Percentiles rank a stretch among this genome's conserved stretches.
Evolutionary conservation across 1,140 invertebrate species (phyloP).

Genomic region (Dinothrombium tinctorium): DNA sequence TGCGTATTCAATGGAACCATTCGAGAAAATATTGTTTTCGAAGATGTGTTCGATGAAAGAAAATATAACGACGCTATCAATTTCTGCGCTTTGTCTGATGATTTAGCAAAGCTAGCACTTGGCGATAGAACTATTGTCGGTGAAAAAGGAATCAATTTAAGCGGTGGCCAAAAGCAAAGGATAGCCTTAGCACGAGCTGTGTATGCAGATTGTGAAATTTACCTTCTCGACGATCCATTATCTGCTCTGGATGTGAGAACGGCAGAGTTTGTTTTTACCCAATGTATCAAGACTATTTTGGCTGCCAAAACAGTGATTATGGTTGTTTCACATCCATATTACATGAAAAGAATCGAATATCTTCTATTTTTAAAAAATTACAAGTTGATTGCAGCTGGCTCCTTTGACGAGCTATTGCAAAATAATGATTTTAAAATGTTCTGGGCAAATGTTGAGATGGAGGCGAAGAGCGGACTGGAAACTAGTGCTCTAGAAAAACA

Average conservation of each 20-base stretch:
- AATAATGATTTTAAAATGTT: too few relatives aligned
- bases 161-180: slow-evolving; percentile 54
- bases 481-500: too few relatives aligned
- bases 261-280: slow-evolving; percentile 39
- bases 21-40: slow-evolving; percentile 58
- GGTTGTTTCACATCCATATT: too few relatives aligned
- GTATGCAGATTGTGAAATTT: slow-evolving; percentile 39
- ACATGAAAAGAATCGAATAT: too few relatives aligned
- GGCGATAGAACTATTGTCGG: slow-evolving; percentile 40
- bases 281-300: slow-evolving; percentile 30
- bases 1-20: slow-evolving; percentile 63
- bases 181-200: slow-evolving; percentile 50
- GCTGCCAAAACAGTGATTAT: slow-evolving; percentile 42
- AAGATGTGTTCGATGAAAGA: slow-evolving; percentile 27
- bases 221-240: slow-evolving; percentile 48
- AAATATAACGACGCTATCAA: slow-evolving; percentile 23
- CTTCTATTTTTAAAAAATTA: too few relatives aligned
- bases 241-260: slow-evolving; percentile 47
- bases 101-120: slow-evolving; percentile 35
- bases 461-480: too few relatives aligned
- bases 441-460: too few relatives aligned
- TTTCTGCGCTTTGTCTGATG: slow-evolving; percentile 40
- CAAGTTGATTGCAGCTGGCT: too few relatives aligned
- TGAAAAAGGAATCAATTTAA: slow-evolving; percentile 41
- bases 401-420: too few relatives aligned